A percentile compares a stretch with the other conserved stretches of the same genome.
Evolutionary conservation across 2,797 vertebrate genomes (phyloP).

Genomic region (Dromococcyx pavoninus): DNA sequence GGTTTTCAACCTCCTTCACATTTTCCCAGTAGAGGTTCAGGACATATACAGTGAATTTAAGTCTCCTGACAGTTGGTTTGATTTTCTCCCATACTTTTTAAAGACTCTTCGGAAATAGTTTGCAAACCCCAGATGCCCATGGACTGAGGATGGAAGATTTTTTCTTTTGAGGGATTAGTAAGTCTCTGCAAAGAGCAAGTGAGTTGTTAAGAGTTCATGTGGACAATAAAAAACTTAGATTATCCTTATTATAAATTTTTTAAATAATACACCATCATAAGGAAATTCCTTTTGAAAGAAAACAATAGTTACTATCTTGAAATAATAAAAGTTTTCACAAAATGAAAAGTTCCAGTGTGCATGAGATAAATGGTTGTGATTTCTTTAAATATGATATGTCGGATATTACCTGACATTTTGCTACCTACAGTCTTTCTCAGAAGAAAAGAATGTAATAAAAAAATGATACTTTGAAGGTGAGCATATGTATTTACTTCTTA

Average conservation of each 20-base stretch:
- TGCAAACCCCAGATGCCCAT: not conserved
- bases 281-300: not conserved
- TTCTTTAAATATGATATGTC: slow-evolving; percentile 5
- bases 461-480: not conserved
- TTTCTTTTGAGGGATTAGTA: not conserved
- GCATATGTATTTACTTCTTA: not conserved
- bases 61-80: not conserved
- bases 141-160: not conserved
- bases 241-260: slow-evolving; percentile 14
- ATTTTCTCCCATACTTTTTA: not conserved
- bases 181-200: not conserved
- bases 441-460: not conserved
- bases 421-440: not conserved
- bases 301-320: not conserved
- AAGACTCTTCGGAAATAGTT: not conserved
- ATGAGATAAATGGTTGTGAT: not conserved
- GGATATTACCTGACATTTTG: not conserved
- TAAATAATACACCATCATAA: not conserved
- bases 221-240: not conserved
- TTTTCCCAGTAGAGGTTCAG: not conserved
- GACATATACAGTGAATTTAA: not conserved
- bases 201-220: not conserved
- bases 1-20: not conserved
- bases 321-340: not conserved
- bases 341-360: not conserved